phyloP scores from a whole-genome alignment of 2,888 invertebrate genomes.

The Plagodis dolabraria region DNA sequence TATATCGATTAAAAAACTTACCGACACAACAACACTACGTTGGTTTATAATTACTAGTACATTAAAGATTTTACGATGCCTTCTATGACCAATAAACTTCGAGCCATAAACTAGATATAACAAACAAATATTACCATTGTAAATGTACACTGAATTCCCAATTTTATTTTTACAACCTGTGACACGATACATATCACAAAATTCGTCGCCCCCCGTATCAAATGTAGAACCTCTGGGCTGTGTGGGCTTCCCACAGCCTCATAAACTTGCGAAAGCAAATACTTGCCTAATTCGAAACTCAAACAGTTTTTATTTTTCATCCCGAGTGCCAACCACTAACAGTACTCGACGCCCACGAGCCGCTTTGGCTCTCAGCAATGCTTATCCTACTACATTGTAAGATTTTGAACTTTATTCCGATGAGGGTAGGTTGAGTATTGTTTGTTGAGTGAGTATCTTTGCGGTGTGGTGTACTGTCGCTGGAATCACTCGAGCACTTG shows the following conservation, averaged over 20 bases:
- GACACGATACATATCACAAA: constrained; percentile 32
- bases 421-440: constrained; percentile 31
- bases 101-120: constrained; percentile 29
- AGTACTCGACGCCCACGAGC: constrained; percentile 64
- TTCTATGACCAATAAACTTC: constrained; percentile 26
- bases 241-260: constrained; percentile 50
- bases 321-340: constrained; percentile 56
- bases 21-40: too few species aligned
- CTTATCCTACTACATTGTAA: constrained; percentile 12
- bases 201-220: constrained; percentile 35
- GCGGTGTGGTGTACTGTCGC: constrained; percentile 37
- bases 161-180: constrained; percentile 29
- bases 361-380: constrained; percentile 42
- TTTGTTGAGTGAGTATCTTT: constrained; percentile 30
- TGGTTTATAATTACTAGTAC: constrained; percentile 4
- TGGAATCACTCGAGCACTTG: constrained; percentile 52
- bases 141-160: constrained; percentile 18
- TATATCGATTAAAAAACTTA: too few species aligned
- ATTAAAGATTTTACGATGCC: constrained; percentile 7
- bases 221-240: constrained; percentile 32
- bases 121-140: constrained; percentile 24
- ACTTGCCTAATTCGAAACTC: constrained; percentile 58
- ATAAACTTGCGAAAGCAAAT: constrained; percentile 54
- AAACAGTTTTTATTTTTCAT: constrained; percentile 55
- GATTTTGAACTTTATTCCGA: constrained; percentile 28